These are phyloP conservation scores for Poeciliopsis occidentalis DNA, from an alignment of 2,113 vertebrate species.

Conservation along the genomic window DNA sequence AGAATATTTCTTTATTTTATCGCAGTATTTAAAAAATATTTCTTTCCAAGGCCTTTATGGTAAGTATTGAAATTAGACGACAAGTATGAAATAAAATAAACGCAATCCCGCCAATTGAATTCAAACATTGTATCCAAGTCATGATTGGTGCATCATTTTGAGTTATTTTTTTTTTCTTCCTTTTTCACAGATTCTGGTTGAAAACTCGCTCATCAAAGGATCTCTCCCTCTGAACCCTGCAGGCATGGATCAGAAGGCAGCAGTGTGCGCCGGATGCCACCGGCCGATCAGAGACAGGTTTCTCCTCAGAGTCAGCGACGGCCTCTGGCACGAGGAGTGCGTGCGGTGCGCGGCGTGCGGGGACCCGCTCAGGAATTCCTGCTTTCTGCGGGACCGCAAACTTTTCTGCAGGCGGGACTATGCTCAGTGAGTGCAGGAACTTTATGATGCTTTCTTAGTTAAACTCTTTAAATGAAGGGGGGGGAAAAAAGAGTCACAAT, in stretches of 20 bases:
- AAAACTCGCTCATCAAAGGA: conserved; percentile 11
- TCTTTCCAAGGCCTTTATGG: not conserved
- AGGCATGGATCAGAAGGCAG: conserved; percentile 81
- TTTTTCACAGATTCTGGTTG: no score
- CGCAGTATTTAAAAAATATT: not conserved
- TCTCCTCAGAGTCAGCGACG: conserved; percentile 90
- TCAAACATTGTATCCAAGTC: no score
- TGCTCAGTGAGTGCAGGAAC: conserved; percentile 85
- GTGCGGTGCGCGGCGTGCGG: conserved; percentile 90
- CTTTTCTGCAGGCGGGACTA: conserved; percentile 96
- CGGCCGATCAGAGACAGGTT: conserved; percentile 89
- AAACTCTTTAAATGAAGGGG: not conserved
- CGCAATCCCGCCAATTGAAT: no score
- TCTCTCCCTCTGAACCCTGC: conserved; percentile 13
- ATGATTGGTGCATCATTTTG: no score
- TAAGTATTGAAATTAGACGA: not conserved
- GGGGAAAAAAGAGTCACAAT: no score
- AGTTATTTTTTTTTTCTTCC: no score
- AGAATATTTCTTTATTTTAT: no score
- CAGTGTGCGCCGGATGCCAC: conserved; percentile 91
- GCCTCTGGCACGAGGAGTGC: conserved; percentile 95
- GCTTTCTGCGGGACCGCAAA: conserved; percentile 92
- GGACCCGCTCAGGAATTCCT: conserved; percentile 88
- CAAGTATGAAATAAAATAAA: no score
- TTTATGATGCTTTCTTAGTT: not conserved